Percentiles rank a stretch among this genome's conserved stretches.
Evolutionary conservation across 2,113 vertebrate genomes (phyloP).

Genomic region (Sander lucioperca): DNA sequence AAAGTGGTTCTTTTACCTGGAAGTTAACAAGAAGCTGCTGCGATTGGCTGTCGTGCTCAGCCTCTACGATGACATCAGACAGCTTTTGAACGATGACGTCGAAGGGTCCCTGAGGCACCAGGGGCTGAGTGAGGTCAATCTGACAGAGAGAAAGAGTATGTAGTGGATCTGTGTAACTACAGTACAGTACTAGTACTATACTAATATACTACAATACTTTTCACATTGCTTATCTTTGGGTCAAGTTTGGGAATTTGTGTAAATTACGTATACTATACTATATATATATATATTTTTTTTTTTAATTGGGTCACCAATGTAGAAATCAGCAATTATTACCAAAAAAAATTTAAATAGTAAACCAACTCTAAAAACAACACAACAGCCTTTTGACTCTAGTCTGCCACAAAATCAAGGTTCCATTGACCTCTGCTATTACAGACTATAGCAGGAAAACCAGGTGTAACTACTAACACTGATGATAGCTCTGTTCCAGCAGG

Average conservation of each 20-base stretch:
- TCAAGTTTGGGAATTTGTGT: not conserved
- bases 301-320: no score
- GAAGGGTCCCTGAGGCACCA: conserved; percentile 83
- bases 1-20: conserved; percentile 68
- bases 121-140: conserved; percentile 79
- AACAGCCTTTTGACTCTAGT: not conserved
- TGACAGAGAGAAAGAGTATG: conserved; percentile 27
- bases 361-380: not conserved
- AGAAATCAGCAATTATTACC: not conserved
- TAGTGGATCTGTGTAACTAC: not conserved
- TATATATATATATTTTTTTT: no score
- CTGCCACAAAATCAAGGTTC: not conserved
- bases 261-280: no score
- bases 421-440: not conserved
- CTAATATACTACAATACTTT: not conserved
- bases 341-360: not conserved
- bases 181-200: no score
- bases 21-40: conserved; percentile 80
- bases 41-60: conserved; percentile 79
- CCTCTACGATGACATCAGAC: conserved; percentile 84
- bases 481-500: not conserved
- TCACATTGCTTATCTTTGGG: not conserved
- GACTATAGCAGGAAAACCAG: not conserved
- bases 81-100: conserved; percentile 85
- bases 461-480: no score